Evolutionary conservation across 2,797 vertebrate genomes (phyloP).

Genomic region (Meriones psammophilus): DNA sequence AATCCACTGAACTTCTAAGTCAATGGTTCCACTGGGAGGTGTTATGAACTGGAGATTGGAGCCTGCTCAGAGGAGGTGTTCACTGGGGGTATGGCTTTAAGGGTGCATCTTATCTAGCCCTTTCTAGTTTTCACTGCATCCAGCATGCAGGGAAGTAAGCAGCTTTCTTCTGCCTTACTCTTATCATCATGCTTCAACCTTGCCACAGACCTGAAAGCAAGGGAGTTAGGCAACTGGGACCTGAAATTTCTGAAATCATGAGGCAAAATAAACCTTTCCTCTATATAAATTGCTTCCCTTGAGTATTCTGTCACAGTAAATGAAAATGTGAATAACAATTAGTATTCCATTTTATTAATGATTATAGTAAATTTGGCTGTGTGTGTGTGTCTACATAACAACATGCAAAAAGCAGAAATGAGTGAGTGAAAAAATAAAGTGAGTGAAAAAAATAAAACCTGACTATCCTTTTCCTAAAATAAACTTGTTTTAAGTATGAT

Average conservation of each 20-base stretch:
- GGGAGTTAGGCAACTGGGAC: not conserved
- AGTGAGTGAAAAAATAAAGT: not conserved
- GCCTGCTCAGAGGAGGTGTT: too few species aligned
- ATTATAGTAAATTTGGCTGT: not conserved
- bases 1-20: not conserved
- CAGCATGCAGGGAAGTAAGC: not conserved
- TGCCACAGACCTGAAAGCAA: not conserved
- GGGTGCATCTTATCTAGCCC: not conserved
- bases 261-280: not conserved
- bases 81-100: not conserved
- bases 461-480: not conserved
- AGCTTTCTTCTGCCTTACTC: not conserved
- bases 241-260: not conserved
- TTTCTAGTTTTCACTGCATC: not conserved
- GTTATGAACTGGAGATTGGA: not conserved
- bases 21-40: not conserved
- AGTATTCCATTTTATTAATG: not conserved
- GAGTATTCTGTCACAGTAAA: not conserved
- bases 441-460: not conserved
- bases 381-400: not conserved
- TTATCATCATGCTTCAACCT: not conserved
- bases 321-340: not conserved
- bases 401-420: too few species aligned
- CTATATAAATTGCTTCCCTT: not conserved
- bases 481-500: not conserved